Evolutionary conservation across 2,797 vertebrate species (phyloP).

Genomic region (Delichon dasypus): DNA sequence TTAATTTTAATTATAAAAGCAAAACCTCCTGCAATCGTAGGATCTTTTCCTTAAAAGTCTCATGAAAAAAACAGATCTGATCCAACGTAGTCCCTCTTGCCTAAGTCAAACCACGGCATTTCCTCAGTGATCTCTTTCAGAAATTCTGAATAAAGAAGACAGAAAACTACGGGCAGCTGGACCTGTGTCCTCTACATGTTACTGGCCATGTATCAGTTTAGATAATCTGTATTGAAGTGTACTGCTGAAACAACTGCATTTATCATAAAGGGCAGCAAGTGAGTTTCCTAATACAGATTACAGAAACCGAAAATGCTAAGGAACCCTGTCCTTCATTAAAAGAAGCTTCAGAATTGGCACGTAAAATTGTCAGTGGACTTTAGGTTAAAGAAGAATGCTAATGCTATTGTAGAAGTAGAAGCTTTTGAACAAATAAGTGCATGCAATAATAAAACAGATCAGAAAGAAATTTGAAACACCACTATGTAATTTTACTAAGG

Average conservation of each 20-base stretch:
- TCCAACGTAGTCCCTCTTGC: background rate
- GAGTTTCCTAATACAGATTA: background rate
- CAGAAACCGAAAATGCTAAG: background rate
- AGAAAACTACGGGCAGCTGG: background rate
- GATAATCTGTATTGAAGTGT: background rate
- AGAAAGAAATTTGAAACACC: background rate
- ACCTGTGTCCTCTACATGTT: background rate
- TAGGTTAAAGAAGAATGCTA: background rate
- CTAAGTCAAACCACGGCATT: background rate
- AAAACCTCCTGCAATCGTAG: background rate
- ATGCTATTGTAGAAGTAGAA: background rate
- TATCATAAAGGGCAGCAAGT: background rate
- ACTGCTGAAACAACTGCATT: background rate
- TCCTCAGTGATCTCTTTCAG: background rate
- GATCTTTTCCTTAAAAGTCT: background rate
- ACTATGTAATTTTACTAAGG: background rate
- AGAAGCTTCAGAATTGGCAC: background rate
- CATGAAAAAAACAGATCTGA: background rate
- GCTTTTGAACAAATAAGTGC: background rate
- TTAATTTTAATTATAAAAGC: background rate
- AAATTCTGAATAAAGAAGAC: background rate
- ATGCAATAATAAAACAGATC: background rate
- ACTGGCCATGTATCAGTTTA: background rate
- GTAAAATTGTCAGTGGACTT: background rate
- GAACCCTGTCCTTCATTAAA: background rate